Base-by-base conservation (phyloP, 2,113 vertebrate genomes). In the Otus sunia region DNA sequence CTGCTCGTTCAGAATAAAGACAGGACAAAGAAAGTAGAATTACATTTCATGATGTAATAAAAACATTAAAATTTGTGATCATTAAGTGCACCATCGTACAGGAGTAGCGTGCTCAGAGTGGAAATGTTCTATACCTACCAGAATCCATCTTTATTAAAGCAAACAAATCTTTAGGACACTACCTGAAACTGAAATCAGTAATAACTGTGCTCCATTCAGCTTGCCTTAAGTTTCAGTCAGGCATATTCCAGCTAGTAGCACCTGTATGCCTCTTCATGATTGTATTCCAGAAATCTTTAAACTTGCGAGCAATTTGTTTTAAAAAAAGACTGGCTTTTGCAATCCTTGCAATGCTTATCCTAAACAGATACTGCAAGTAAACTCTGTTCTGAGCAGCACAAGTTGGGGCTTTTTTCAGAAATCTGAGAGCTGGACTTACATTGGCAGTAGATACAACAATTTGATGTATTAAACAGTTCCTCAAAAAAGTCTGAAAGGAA, bases 321-420 rank as follows among this genome's bases (percentile, higher is more conserved):
- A 72, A 69, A 87, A 95, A 94, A 94, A 97, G 95, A 95, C 92
- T 89, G 96, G 92, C 79, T 95, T 96, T 75, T 89, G 75, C 94
- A 59, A 94, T 95, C 43, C 58, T 90, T 92, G 78, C 97, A 97
- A 97, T 91, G 95, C 96, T 96, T 94, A 68, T 74, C 76, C 94
- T 83, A 94, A 97, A 95, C 86, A 77, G 92, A 89, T 67, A 66
- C 96, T 96, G 88, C 97, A 94, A 93, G 97, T 96, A 97, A 97
- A 98, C 98, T 89, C 96, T 96, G 96, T 98, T 98, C 97, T 97
- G 98, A 99, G 99, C 98, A 99, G 98, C 98, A 98, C 97, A 76
- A 94, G 96, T 73, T 91, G 95, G 94, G 95, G 59, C 25, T 88
- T 82, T 92, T 91, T 90, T 89, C 96, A 92, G 97, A 95, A 96